Percentiles rank a stretch among this genome's conserved stretches.
These are phyloP conservation scores for Schizotus pectinicornis DNA, from an alignment of 2,888 invertebrate genomes.

Conservation along the genomic window DNA sequence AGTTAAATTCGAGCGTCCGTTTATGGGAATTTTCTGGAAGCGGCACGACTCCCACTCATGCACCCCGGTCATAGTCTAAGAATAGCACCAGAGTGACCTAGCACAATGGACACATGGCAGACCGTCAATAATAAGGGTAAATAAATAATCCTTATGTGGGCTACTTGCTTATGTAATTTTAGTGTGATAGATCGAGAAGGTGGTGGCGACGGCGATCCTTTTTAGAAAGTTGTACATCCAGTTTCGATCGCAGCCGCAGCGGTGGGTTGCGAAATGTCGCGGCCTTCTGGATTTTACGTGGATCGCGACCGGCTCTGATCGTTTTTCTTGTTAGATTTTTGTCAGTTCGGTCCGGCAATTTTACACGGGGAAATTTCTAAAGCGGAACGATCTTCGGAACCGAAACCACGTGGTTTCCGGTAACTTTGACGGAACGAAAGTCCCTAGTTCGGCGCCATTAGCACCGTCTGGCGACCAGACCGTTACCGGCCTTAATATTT, in stretches of 20 bases:
- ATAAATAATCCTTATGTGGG: slow-evolving; percentile 30
- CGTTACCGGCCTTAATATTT: too few species aligned
- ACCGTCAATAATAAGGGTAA: slow-evolving; percentile 48
- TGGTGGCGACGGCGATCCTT: slow-evolving; percentile 30
- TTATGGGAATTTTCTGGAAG: slow-evolving; percentile 41
- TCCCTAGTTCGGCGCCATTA: neutral
- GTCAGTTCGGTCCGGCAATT: too few species aligned
- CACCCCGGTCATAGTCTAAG: slow-evolving; percentile 51
- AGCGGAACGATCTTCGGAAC: too few species aligned
- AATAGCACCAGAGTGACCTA: slow-evolving; percentile 47
- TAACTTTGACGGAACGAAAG: neutral
- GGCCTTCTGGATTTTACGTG: slow-evolving; percentile 30
- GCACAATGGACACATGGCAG: slow-evolving; percentile 43
- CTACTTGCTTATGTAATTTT: slow-evolving; percentile 37
- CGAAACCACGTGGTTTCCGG: slow-evolving; percentile 2
- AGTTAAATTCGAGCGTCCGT: slow-evolving; percentile 29
- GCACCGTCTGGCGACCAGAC: too few species aligned
- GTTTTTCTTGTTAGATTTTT: neutral
- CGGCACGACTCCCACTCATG: slow-evolving; percentile 36
- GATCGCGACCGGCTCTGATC: too few species aligned
- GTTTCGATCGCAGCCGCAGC: slow-evolving; percentile 40
- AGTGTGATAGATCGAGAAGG: slow-evolving; percentile 9
- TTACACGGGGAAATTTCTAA: neutral
- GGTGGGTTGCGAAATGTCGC: slow-evolving; percentile 45
- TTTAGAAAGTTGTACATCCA: slow-evolving; percentile 53